These are phyloP conservation scores for Picathartes gymnocephalus DNA, from an alignment of 2,113 vertebrate genomes.

Conservation along the genomic window DNA sequence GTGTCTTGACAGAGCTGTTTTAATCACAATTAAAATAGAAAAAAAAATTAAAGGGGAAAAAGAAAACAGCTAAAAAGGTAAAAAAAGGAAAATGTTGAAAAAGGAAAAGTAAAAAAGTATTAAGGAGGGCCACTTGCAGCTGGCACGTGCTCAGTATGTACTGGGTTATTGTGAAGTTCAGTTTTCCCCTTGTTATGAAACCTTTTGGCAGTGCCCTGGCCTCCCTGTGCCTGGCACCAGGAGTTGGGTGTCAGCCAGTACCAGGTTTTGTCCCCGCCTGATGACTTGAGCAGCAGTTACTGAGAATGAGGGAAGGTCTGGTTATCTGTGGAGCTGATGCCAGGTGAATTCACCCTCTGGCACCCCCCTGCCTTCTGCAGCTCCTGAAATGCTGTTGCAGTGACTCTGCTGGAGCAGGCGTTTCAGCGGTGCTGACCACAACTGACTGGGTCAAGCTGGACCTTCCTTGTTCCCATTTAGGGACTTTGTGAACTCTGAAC, in stretches of 20 bases:
- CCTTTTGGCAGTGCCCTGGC: not conserved
- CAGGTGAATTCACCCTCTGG: not conserved
- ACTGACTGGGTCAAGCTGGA: accelerated
- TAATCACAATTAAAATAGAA: not conserved
- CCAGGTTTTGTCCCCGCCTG: not conserved
- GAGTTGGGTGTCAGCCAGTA: accelerated
- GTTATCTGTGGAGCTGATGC: not conserved
- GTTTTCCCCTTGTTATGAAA: not conserved
- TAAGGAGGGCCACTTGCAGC: not conserved
- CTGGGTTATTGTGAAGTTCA: not conserved
- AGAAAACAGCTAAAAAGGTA: no score
- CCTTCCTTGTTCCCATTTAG: not conserved
- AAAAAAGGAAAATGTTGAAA: no score
- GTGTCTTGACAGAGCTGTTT: not conserved
- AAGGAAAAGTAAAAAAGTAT: not conserved
- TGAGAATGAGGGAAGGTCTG: not conserved
- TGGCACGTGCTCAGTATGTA: not conserved
- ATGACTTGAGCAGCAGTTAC: not conserved
- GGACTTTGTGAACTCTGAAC: not conserved
- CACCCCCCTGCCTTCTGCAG: not conserved
- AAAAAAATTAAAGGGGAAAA: accelerated
- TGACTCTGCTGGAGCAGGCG: not conserved
- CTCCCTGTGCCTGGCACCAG: not conserved
- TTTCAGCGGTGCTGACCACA: not conserved
- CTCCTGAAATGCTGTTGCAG: not conserved